Evolutionary conservation across 2,113 vertebrate genomes (phyloP), one percentile per base, ranked within the genome.

Genomic region (Dascyllus trimaculatus): DNA sequence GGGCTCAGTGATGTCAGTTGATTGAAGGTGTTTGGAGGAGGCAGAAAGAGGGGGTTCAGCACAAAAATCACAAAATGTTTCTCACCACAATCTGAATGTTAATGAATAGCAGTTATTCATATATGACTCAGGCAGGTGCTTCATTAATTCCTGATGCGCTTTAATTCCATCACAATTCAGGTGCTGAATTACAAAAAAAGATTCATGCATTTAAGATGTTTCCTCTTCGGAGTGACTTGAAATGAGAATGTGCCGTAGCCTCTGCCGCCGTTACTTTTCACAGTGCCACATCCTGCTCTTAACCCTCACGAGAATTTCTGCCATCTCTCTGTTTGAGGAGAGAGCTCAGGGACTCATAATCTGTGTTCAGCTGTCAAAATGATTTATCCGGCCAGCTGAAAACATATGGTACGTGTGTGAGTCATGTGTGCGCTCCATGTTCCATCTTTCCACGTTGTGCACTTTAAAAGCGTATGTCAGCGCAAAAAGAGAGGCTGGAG

Each of bases 351-450:
- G 80, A 82, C 54, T 75, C 53, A 52, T 82, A 82, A 88, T 89
- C 88, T 85, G 85, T 90, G 71, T 86, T 91, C 71, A 75, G 65
- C 69, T 90, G 89, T 89, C 86, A 90, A 63, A 84, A 82, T 79
- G 76, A 89, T 90, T 88, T 81, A 92, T 80, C 89, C 85, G 75
- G 24, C 78, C 84, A 81, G 68, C 35, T 71, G 77, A 38, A 83
- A 87, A 85, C 85, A 91, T 74, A 80, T 72, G 70, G 79, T 40
- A 59, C 46, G 46, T 63, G 57, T 66, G 38, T 72, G 48, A 35
- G 40, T 43, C 19, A n/a, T 49, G 26, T 66, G 32, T 40, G n/a
- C 54, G 24, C 57, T 64, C 53, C 5, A 46, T 24, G 29, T 53
- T 70, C 49, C 10, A 21, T 49, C 40, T 65, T 38, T 51, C 60